Percentiles rank a stretch among this genome's conserved stretches.
These are phyloP conservation scores for Eutrigla gurnardus DNA, from an alignment of 2,797 vertebrate genomes.

Conservation along the genomic window DNA sequence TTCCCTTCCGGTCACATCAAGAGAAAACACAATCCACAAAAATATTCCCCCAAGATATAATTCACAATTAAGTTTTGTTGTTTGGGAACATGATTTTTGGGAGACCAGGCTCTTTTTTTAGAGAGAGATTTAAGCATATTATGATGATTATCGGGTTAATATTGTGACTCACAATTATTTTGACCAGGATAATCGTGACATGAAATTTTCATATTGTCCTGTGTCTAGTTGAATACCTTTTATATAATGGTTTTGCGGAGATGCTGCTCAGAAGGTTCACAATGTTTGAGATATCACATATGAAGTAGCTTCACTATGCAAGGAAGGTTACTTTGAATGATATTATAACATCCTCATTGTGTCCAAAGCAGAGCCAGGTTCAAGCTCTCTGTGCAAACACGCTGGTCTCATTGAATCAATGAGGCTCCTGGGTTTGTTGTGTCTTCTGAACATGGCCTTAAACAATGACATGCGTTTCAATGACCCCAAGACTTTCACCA, in stretches of 20 bases:
- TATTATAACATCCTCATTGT: not conserved
- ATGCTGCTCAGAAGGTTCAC: not conserved
- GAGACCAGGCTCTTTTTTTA: no score
- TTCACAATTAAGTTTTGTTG: no score
- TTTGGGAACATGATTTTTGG: no score
- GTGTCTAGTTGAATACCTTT: no score
- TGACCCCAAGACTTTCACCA: not conserved
- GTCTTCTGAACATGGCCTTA: not conserved
- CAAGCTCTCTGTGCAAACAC: not conserved
- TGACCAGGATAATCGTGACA: no score
- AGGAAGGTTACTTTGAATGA: not conserved
- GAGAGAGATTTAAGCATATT: no score
- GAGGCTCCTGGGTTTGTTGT: no score
- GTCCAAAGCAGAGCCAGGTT: not conserved
- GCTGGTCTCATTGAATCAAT: not conserved
- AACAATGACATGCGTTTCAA: not conserved
- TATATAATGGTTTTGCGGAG: not conserved
- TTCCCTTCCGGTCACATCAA: slow-evolving; percentile 3
- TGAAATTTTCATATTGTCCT: no score
- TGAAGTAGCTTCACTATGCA: not conserved
- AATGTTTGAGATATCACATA: not conserved
- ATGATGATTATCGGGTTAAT: no score
- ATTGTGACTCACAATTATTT: no score
- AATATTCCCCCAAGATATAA: no score
- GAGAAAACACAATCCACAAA: not conserved